Percentiles rank a stretch among this genome's conserved stretches.
phyloP scores from a whole-genome alignment of 1,140 invertebrate species.

The Eupeodes corollae region DNA sequence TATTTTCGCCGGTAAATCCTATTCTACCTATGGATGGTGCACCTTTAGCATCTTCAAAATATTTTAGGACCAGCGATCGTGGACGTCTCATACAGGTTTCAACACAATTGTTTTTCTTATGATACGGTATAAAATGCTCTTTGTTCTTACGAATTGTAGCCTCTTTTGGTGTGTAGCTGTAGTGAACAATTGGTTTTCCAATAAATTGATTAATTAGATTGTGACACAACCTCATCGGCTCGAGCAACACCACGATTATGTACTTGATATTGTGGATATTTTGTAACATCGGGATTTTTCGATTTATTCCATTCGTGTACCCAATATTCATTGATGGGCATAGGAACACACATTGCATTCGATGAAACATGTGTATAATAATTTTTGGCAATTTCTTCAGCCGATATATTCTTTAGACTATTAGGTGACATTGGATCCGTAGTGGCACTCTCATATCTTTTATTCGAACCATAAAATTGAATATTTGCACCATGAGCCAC shows the following conservation, averaged over 20 bases:
- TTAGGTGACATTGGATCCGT: conserved; percentile 2
- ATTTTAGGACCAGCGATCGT: not conserved
- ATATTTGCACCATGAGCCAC: conserved; percentile 3
- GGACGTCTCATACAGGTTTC: not conserved
- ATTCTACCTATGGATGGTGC: not conserved
- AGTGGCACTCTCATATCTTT: not conserved
- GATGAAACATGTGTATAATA: not conserved
- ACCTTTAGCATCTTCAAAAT: conserved; percentile 1
- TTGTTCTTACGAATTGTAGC: not conserved
- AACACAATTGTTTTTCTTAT: conserved; percentile 1
- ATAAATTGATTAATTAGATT: conserved; percentile 8
- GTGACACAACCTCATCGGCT: conserved; percentile 5
- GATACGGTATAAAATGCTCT: conserved; percentile 4
- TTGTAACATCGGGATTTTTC: conserved; percentile 1
- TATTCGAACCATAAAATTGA: conserved; percentile 4
- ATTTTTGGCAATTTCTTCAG: not conserved
- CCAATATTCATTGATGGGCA: not conserved
- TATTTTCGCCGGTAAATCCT: not conserved
- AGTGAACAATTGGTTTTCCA: conserved; percentile 3
- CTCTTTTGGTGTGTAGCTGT: not conserved
- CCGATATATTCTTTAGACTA: not conserved
- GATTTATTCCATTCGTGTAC: conserved; percentile 2
- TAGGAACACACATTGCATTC: conserved; percentile 2
- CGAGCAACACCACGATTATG: conserved; percentile 4
- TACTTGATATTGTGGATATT: conserved; percentile 3